Percentiles rank a stretch among this genome's conserved stretches.
These are phyloP conservation scores for Embiotoca jacksoni DNA, from an alignment of 2,113 vertebrate species.

Conservation along the genomic window DNA sequence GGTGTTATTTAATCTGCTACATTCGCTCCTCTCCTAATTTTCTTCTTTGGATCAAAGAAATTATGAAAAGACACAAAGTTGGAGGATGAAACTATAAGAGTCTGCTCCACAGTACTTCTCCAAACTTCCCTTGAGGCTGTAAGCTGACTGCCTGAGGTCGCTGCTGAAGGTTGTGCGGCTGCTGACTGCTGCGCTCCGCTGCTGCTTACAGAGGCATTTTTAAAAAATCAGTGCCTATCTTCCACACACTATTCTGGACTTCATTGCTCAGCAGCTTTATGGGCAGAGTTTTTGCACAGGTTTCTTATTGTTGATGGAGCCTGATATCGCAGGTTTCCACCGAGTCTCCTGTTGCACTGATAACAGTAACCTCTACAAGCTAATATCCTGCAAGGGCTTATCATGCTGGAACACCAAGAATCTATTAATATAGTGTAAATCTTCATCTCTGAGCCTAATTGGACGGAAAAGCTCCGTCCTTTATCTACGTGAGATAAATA, in stretches of 20 bases:
- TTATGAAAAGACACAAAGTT: background rate
- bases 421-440: slow-evolving; percentile 43
- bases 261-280: slow-evolving; percentile 49
- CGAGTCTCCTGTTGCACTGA: slow-evolving; percentile 17
- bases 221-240: slow-evolving; percentile 9
- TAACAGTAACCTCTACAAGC: slow-evolving; percentile 30
- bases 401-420: slow-evolving; percentile 40
- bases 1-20: background rate
- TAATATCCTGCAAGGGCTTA: slow-evolving; percentile 26
- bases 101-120: slow-evolving; percentile 42
- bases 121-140: slow-evolving; percentile 38
- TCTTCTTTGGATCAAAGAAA: background rate
- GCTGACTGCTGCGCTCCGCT: slow-evolving; percentile 57
- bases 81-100: slow-evolving; percentile 29
- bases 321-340: slow-evolving; percentile 13
- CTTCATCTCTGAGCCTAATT: slow-evolving; percentile 50
- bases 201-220: slow-evolving; percentile 65
- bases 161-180: slow-evolving; percentile 59
- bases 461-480: slow-evolving; percentile 33
- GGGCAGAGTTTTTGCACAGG: background rate
- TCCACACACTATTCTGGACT: slow-evolving; percentile 8
- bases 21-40: background rate
- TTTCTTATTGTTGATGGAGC: slow-evolving; percentile 9
- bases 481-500: slow-evolving; percentile 27
- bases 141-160: slow-evolving; percentile 58